Base-by-base conservation (phyloP, 2,888 invertebrate species). In the Scaeva pyrastri region DNA sequence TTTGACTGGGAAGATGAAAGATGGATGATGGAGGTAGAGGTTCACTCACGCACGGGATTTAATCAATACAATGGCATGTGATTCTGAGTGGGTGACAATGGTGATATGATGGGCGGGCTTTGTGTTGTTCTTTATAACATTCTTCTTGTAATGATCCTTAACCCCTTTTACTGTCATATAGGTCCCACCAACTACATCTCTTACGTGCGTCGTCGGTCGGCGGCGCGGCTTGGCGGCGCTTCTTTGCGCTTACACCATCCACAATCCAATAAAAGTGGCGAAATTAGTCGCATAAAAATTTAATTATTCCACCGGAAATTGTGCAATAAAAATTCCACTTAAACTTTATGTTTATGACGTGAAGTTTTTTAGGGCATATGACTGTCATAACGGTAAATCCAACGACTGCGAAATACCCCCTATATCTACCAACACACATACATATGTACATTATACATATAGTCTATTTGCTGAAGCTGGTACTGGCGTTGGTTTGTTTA, bases 291-390 rank as follows among this genome's bases (percentile, higher is more conserved):
- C 86, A 82, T 86, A 86, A 86, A 86, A 86, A 86, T 86, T 86
- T 86, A 86, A 86, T 86, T 86, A 86, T 86, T 86, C 77, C 82
- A 86, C 86, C 86, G 86, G 86, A 86, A 86, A 86, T 86, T 86
- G 82, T 70, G 77, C 86, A 86, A 82, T 86, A 86, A 86, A 86
- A 86, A 82, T 82, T 86, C 86, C 74, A 86, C 86, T 86, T 82
- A 86, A 86, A 82, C 81, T 81, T 86, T 77, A 86, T 82, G 82
- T 82, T 86, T 86, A 86, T 82, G 86, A 86, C 82, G 86, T 86
- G 86, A 86, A 82, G 86, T 81, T 86, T 86, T 86, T 86, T 77
- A 81, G 86, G 82, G 81, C 86, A 81, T 82, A 82, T 86, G 86
- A 82, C 77, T 82, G 86, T 82, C 86, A 86, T 86, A 86, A 86